phyloP scores from a whole-genome alignment of 2,797 vertebrate genomes.

The Triplophysa yarkandensis region DNA sequence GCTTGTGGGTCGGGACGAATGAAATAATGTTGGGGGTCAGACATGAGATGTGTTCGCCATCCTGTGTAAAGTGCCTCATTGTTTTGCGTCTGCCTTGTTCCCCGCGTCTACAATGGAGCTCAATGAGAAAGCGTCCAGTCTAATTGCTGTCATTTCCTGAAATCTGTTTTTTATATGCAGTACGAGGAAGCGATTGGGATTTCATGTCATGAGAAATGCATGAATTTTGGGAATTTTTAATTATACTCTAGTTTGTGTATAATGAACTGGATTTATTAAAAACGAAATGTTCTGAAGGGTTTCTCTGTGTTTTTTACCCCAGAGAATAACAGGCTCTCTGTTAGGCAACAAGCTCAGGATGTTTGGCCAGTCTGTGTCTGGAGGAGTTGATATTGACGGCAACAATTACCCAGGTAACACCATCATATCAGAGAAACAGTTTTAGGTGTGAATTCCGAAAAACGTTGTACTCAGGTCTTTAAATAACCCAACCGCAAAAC shows the following conservation, averaged over 20 bases:
- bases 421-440: neutral
- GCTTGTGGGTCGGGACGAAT: neutral
- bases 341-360: conserved; percentile 83
- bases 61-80: conserved; percentile 43
- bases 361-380: conserved; percentile 94
- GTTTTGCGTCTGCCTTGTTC: conserved; percentile 18
- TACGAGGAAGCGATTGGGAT: neutral
- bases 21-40: conserved; percentile 13
- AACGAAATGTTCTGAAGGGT: conserved; percentile 39
- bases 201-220: neutral
- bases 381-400: conserved; percentile 87
- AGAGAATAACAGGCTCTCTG: conserved; percentile 87
- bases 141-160: conserved; percentile 49
- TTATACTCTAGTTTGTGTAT: neutral
- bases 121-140: conserved; percentile 11
- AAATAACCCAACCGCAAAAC: neutral
- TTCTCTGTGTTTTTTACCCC: conserved; percentile 48
- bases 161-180: neutral
- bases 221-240: neutral
- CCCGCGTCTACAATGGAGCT: neutral
- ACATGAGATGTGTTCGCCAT: conserved; percentile 19
- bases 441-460: neutral
- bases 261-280: neutral
- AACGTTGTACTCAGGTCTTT: neutral
- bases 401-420: conserved; percentile 91